phyloP scores from a whole-genome alignment of 2,797 vertebrate genomes.

The Aulostomus chinensis region DNA sequence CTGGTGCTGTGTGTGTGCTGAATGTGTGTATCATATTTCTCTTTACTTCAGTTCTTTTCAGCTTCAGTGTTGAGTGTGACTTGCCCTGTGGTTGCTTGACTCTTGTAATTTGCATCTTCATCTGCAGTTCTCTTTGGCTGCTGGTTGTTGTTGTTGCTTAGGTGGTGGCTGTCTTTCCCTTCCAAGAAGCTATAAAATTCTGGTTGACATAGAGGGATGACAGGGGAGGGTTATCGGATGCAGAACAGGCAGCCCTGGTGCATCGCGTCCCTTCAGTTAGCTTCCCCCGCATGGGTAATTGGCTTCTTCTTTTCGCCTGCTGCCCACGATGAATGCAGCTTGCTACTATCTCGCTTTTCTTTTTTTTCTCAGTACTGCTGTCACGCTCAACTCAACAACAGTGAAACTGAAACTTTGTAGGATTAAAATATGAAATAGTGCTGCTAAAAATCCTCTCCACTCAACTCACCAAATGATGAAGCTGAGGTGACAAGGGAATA shows the following conservation, averaged over 20 bases:
- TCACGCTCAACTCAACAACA: slow-evolving; percentile 16
- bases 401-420: slow-evolving; percentile 60
- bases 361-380: slow-evolving; percentile 10
- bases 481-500: slow-evolving; percentile 23
- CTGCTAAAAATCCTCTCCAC: slow-evolving; percentile 31
- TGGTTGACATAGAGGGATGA: slow-evolving; percentile 54
- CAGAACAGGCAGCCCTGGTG: slow-evolving; percentile 49
- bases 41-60: slow-evolving; percentile 30
- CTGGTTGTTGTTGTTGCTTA: slow-evolving; percentile 47
- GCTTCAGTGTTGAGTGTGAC: slow-evolving; percentile 35
- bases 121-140: slow-evolving; percentile 35
- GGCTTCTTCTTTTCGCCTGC: slow-evolving; percentile 49
- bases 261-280: slow-evolving; percentile 24
- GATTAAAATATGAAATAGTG: slow-evolving; percentile 51
- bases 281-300: slow-evolving; percentile 55
- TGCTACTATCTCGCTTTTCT: slow-evolving; percentile 32
- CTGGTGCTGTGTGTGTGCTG: slow-evolving; percentile 16
- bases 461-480: too few relatives aligned
- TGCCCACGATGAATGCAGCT: slow-evolving; percentile 42
- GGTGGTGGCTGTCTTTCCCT: slow-evolving; percentile 37
- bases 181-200: slow-evolving; percentile 49
- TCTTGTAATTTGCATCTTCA: slow-evolving; percentile 38
- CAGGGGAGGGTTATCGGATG: slow-evolving; percentile 59
- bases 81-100: slow-evolving; percentile 37
- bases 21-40: slow-evolving; percentile 27